These are phyloP conservation scores for Habropoda laboriosa DNA, from an alignment of 1,140 invertebrate genomes.

Conservation along the genomic window DNA sequence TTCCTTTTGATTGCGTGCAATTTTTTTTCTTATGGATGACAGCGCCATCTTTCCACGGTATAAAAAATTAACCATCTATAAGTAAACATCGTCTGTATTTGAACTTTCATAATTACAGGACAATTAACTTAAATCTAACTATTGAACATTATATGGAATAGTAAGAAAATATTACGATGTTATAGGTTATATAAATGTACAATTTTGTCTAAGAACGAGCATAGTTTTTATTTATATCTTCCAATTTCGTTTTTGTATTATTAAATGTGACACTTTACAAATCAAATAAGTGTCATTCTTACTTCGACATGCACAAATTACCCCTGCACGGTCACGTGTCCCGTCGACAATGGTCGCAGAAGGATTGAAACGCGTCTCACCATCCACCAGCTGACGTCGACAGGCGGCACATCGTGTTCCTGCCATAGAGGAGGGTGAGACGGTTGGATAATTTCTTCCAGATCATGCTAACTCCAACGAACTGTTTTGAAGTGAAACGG, in stretches of 20 bases:
- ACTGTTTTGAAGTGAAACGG: neutral
- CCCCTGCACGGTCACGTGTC: neutral
- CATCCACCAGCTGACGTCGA: constrained; percentile 24
- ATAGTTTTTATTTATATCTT: neutral
- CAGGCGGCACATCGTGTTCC: neutral
- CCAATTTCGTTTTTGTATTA: neutral
- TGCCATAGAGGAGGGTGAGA: neutral
- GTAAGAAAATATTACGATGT: neutral
- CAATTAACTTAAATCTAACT: neutral
- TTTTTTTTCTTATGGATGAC: neutral
- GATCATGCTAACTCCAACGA: constrained; percentile 29
- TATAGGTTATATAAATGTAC: neutral
- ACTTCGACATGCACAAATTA: neutral
- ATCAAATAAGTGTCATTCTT: neutral
- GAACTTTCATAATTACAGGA: neutral
- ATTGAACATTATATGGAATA: neutral
- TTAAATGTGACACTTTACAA: neutral
- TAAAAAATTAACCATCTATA: neutral
- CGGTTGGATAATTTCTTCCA: constrained; percentile 25
- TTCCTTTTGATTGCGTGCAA: neutral
- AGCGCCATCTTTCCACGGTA: neutral
- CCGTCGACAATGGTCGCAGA: neutral
- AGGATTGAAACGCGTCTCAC: constrained; percentile 29
- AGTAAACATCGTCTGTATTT: no score
- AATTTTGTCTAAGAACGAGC: neutral